Evolutionary conservation across 2,113 vertebrate genomes (phyloP), one percentile per base, ranked within the genome.

Genomic region (Pseudorectes ferrugineus): DNA sequence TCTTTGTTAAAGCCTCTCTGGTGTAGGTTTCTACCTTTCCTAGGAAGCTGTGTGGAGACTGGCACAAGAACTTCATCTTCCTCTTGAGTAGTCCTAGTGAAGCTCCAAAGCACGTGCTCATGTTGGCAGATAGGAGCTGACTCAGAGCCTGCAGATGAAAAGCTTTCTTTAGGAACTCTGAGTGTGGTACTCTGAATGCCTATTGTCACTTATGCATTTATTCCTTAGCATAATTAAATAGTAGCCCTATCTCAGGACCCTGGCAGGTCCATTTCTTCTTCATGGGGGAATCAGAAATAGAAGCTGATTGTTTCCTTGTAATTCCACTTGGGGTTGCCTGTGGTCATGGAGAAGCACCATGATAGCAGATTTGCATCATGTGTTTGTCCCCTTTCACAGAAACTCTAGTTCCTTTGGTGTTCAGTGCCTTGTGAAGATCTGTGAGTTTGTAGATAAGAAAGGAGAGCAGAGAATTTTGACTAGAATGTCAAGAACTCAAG

Each of bases 311-410:
- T 63, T 93, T 89, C 57, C 57, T 31, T 61, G 33, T 83, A 29
- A 25, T 67, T 83, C 49, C 1, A 2, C 36, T 35, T 59, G 26
- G 20, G 6, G 4, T 76, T 76, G 21, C 78, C 28, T 17, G 4
- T 49, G 35, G n/a, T 74, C 7, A 5, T 59, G 43, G 21, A 82
- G 29, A 49, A 29, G 14, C 24, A 63, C 16, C 36, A 11, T 0
- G 1, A 20, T 6, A 67, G 24, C 1, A 3, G 21, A 40, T 63
- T 78, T 55, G 9, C 4, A 5, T n/a, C 0, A 0, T 1, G 1
- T 33, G 22, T 49, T 84, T 48, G 33, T 72, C n/a, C 15, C 8
- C 17, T 78, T 51, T 85, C 48, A 54, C 8, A 63, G 65, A 52
- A 81, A 43, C 13, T 35, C 29, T 14, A 16, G 35, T 40, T 88